Evolutionary conservation across 1,140 invertebrate species (phyloP).

Genomic region (Drosophila oshimai): DNA sequence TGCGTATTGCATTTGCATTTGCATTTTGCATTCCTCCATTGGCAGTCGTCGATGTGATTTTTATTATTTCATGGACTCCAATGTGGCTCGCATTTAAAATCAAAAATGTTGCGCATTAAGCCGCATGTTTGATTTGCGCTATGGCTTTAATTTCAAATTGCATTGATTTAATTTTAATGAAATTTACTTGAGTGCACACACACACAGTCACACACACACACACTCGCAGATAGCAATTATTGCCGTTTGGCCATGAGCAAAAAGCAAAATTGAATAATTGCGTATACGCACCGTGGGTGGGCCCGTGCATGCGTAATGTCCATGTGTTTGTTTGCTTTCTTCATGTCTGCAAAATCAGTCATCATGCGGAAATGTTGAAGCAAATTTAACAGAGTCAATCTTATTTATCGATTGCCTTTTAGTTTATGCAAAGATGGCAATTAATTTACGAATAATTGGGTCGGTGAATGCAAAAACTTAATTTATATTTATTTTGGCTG

Average conservation of each 20-base stretch:
- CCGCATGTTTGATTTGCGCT: conserved; percentile 71
- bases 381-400: conserved; percentile 28
- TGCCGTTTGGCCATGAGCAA: conserved; percentile 26
- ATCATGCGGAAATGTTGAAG: background rate
- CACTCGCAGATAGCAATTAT: conserved; percentile 48
- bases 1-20: conserved; percentile 52
- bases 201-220: background rate
- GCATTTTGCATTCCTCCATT: conserved; percentile 9
- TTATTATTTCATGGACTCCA: conserved; percentile 74
- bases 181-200: conserved; percentile 59
- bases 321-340: background rate
- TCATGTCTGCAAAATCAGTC: conserved; percentile 13
- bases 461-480: no score
- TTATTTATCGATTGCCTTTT: conserved; percentile 32
- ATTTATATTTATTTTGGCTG: no score
- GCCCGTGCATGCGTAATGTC: background rate
- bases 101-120: conserved; percentile 76
- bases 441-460: background rate
- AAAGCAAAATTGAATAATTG: conserved; percentile 63
- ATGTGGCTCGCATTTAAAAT: conserved; percentile 73
- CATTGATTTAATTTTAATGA: conserved; percentile 77
- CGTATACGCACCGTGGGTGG: conserved; percentile 43
- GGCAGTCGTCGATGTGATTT: conserved; percentile 48
- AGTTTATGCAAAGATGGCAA: conserved; percentile 18
- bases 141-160: conserved; percentile 75